Evolutionary conservation across 2,888 invertebrate genomes (phyloP).

Genomic region (Chaetogeoica ovagalla): DNA sequence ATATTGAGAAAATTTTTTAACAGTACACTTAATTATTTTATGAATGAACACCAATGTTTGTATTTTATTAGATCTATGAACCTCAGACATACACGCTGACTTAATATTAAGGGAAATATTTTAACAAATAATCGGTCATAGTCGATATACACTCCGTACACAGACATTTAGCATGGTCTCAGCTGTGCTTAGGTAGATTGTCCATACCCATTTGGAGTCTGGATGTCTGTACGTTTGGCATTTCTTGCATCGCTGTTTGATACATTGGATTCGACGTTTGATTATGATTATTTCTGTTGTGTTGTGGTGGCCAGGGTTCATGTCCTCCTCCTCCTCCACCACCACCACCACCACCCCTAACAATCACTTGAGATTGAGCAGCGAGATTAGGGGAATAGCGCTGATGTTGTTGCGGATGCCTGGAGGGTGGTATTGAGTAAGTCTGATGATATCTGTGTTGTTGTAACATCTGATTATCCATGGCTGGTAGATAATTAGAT

Average conservation of each 20-base stretch:
- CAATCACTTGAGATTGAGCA: slow-evolving; percentile 40
- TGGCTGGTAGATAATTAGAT: slow-evolving; percentile 27
- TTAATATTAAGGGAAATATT: slow-evolving; percentile 34
- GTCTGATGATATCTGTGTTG: slow-evolving; percentile 43
- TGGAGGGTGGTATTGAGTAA: slow-evolving; percentile 18
- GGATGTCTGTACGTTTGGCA: slow-evolving; percentile 27
- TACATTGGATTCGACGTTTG: slow-evolving; percentile 28
- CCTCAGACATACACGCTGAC: not conserved
- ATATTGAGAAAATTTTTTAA: no score
- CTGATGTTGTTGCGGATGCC: slow-evolving; percentile 44
- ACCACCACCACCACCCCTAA: slow-evolving; percentile 16
- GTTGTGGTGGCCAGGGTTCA: slow-evolving; percentile 35
- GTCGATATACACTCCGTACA: slow-evolving; percentile 51
- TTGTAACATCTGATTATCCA: slow-evolving; percentile 43
- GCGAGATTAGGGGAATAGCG: slow-evolving; percentile 34
- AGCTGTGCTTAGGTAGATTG: slow-evolving; percentile 41
- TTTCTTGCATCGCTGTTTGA: slow-evolving; percentile 38
- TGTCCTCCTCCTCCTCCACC: not conserved
- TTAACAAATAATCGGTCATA: slow-evolving; percentile 45
- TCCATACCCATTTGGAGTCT: slow-evolving; percentile 42
- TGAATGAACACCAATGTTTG: slow-evolving; percentile 37
- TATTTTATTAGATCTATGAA: not conserved
- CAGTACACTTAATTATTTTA: not conserved
- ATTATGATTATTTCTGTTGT: slow-evolving; percentile 37
- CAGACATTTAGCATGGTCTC: slow-evolving; percentile 44